Conservation (phyloP, 2,797 vertebrate genomes). For the Hozukius guyotensis region DNA sequence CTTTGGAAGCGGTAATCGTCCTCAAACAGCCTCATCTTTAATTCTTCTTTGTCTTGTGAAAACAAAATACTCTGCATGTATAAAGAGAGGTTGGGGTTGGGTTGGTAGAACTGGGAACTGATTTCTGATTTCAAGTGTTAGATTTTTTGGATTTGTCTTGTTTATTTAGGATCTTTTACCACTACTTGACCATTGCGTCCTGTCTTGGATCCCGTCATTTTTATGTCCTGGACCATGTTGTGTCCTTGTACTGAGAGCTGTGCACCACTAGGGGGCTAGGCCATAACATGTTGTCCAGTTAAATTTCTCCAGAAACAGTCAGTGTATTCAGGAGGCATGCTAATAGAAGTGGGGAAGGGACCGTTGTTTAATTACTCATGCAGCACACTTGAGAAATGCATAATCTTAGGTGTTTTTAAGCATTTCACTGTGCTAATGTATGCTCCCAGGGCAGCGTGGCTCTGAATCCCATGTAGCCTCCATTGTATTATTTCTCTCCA, state of each 20-base stretch:
- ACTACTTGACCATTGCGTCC: fast-evolving
- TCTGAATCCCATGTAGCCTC: background rate
- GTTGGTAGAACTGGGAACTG: background rate
- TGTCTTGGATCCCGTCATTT: background rate
- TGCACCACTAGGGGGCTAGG: background rate
- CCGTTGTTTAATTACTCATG: slow-evolving; percentile 4
- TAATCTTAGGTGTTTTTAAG: background rate
- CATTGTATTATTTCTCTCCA: background rate
- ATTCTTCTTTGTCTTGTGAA: background rate
- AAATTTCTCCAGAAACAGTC: background rate
- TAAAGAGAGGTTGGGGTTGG: background rate
- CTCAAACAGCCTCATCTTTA: background rate
- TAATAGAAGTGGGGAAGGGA: background rate
- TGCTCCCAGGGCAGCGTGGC: background rate
- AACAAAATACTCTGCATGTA: background rate
- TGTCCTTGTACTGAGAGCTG: background rate
- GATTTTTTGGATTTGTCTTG: background rate
- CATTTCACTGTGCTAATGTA: background rate
- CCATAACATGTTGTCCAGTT: background rate
- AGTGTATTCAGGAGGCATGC: background rate
- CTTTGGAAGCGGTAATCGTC: background rate
- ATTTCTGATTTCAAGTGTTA: background rate
- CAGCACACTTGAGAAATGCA: background rate
- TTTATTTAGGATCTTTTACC: background rate
- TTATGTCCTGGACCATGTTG: background rate